Evolutionary conservation across 1,140 invertebrate species (phyloP), one percentile per base, ranked within the genome.

Genomic region (Sinonovacula constricta): DNA sequence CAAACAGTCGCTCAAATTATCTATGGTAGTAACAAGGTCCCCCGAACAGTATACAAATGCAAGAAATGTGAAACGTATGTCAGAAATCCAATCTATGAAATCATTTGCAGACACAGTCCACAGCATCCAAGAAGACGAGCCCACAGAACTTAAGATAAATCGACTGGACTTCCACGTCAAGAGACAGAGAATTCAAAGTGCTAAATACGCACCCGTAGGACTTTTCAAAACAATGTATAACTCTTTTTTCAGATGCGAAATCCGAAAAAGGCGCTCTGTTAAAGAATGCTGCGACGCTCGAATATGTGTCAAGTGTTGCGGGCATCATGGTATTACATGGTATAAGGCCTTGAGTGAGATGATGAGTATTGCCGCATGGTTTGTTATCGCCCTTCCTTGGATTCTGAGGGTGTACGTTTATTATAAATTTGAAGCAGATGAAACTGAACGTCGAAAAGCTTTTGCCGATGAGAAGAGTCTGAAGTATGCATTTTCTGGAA

Each of bases 371-470:
- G 5, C 54, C 1, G 0, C 54, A 10, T 7, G 53, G 28, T 1
- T 68, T 1, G 0, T 53, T 33, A 18, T 68, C 1, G 30, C 49
- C 2, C 22, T 28, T 7, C 66, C 66, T 10, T 68, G 66, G 66
- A n/a, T 68, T 15, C 4, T 68, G 10, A 51, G 66, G 1, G 24
- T 56, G 4, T 68, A 54, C 54, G 24, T 68, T 5, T 68, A 68
- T 45, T 68, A 31, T 33, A 3, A 54, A 33, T 51, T 24, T 53
- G 66, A 68, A 30, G 10, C 53, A 5, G 36, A 51, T 5, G 66
- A 68, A 54, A 54, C 54, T 14, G 33, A 68, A 1, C 10, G 10
- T 2, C 45, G 28, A 15, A 53, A 34, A 12, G 18, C 28, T n/a
- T 45, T 24, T 0, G 66, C 66, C 15, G 1, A 26, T 0, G 12